These are phyloP conservation scores for Coelopa frigida DNA, from an alignment of 1,140 invertebrate genomes.

Conservation along the genomic window DNA sequence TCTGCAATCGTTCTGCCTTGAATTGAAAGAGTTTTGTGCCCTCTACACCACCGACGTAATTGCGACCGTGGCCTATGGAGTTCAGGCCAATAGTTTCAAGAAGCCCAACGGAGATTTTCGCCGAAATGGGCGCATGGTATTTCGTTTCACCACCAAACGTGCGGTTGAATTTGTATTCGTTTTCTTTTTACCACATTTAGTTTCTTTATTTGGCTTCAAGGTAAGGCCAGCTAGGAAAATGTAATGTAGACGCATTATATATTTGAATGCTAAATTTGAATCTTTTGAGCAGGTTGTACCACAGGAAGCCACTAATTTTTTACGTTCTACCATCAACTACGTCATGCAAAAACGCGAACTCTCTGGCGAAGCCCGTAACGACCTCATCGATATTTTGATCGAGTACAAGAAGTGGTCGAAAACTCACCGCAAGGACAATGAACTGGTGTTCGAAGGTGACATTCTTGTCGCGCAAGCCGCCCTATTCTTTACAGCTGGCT, in stretches of 20 bases:
- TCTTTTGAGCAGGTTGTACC: slow-evolving; percentile 37
- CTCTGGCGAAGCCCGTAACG: slow-evolving; percentile 28
- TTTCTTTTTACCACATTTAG: slow-evolving; percentile 44
- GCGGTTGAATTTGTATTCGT: slow-evolving; percentile 47
- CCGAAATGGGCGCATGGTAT: slow-evolving; percentile 42
- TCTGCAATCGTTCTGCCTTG: slow-evolving; percentile 13
- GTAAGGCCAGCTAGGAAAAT: too few relatives aligned
- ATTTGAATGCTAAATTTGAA: slow-evolving; percentile 18
- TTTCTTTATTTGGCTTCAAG: slow-evolving; percentile 18
- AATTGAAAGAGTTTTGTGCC: slow-evolving; percentile 46
- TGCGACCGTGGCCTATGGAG: slow-evolving; percentile 51
- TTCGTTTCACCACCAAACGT: slow-evolving; percentile 46
- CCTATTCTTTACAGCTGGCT: slow-evolving; percentile 65
- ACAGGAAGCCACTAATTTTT: slow-evolving; percentile 24
- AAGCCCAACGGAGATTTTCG: slow-evolving; percentile 46
- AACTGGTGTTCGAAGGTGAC: slow-evolving; percentile 42
- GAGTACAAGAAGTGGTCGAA: slow-evolving; percentile 16
- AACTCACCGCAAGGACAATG: slow-evolving; percentile 14
- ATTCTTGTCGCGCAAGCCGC: slow-evolving; percentile 58
- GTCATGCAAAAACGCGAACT: slow-evolving; percentile 36
- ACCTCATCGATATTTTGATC: slow-evolving; percentile 47
- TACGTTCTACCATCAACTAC: slow-evolving; percentile 33
- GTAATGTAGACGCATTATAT: too few relatives aligned
- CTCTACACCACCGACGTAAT: slow-evolving; percentile 54
- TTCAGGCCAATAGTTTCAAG: slow-evolving; percentile 49